Conservation (phyloP, 2,113 vertebrate species). For the Hydrochoerus hydrochaeris region DNA sequence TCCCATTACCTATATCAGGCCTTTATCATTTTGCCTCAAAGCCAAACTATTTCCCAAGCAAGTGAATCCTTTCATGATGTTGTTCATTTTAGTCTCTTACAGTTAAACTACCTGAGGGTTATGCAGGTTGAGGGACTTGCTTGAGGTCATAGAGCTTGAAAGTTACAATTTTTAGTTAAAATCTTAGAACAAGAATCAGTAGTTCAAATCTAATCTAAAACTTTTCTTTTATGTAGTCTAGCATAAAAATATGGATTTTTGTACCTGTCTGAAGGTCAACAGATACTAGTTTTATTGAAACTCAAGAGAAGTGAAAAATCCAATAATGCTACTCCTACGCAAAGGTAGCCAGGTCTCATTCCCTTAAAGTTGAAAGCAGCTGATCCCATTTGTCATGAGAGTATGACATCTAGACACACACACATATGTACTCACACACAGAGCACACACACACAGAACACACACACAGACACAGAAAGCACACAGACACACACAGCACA, state of each 20-base stretch:
- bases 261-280: slow-evolving; percentile 40
- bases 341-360: slow-evolving; percentile 24
- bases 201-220: slow-evolving; percentile 53
- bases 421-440: not conserved
- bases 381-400: slow-evolving; percentile 6
- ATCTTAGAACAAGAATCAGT: slow-evolving; percentile 54
- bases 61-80: not conserved
- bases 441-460: not conserved
- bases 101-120: not conserved
- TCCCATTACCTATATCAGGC: not conserved
- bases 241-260: slow-evolving; percentile 61
- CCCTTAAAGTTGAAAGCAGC: slow-evolving; percentile 28
- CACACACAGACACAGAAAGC: not conserved
- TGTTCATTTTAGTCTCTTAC: not conserved
- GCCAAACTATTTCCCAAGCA: not conserved
- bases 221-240: slow-evolving; percentile 43
- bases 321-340: slow-evolving; percentile 34
- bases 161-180: slow-evolving; percentile 38
- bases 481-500: too few species aligned
- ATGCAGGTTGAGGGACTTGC: not conserved
- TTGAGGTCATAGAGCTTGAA: not conserved
- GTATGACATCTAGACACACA: not conserved
- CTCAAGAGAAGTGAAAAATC: slow-evolving; percentile 62
- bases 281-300: slow-evolving; percentile 54
- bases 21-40: not conserved